Base-by-base conservation (phyloP, 1,140 invertebrate species). In the Drosophila lacteicornis region DNA sequence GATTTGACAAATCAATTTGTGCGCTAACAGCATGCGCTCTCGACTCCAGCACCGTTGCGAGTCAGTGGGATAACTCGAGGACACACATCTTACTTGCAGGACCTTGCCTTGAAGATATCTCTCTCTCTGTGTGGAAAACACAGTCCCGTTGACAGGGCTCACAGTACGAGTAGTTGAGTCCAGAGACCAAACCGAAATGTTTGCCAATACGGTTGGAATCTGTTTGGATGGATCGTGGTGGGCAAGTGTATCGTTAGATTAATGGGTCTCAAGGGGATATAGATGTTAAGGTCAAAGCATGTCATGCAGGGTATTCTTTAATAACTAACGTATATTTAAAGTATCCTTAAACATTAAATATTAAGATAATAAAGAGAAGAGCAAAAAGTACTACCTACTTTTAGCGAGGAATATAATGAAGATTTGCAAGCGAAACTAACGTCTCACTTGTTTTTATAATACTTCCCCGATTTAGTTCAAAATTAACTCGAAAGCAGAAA, bases 1-100 rank as follows among this genome's bases (percentile, higher is more conserved):
- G 57, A 90, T 81, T 81, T 85, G 81, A 88, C 85, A 90, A 80
- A 88, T 88, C 84, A 88, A 88, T 88, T 90, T 90, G 74, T 88
- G 81, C 71, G 78, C 85, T 85, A 88, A 88, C 84, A 87, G 84
- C 84, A 75, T 84, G 84, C 70, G 68, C 75, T 82, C 75, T 79
- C 82, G 40, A 45, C 62, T 59, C 65, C 74, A 61, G 57, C 33
- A 55, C 33, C 50, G 62, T 53, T 51, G 30, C 62, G 42, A 68
- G 61, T 61, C 75, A 82, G 77, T 85, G 79, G 82, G 82, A 86
- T 73, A 75, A 43, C 51, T 62, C 68, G 46, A 60, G 43, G 46
- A 59, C 33, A 33, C 22, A 55, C 45, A 46, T 46, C 42, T 2
- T 33, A 15, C 27, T 5, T 38, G 42, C 15, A 46, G 3, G n/a